These are phyloP conservation scores for Xyliphius kryptos DNA, from an alignment of 2,113 vertebrate species.

Conservation along the genomic window DNA sequence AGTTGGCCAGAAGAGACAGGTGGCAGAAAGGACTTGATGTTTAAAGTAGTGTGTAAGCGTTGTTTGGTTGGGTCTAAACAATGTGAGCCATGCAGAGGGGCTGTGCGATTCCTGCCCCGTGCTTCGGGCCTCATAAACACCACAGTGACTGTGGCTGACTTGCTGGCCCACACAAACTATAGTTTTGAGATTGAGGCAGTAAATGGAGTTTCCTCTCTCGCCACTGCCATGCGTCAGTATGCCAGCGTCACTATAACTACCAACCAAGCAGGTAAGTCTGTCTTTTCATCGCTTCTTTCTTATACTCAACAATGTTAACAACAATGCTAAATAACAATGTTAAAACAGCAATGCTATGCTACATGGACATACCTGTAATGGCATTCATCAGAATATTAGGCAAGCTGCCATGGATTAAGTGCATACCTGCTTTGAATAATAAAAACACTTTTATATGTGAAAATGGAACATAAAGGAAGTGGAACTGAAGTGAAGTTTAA, in stretches of 20 bases:
- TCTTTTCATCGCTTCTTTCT: no score
- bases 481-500: slow-evolving; percentile 56
- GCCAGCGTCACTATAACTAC: slow-evolving; percentile 93
- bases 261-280: slow-evolving; percentile 98
- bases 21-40: slow-evolving; percentile 85
- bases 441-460: no score
- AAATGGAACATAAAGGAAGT: slow-evolving; percentile 52
- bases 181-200: slow-evolving; percentile 91
- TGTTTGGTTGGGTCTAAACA: slow-evolving; percentile 63
- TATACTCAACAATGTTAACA: slow-evolving; percentile 27
- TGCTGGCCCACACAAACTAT: slow-evolving; percentile 96
- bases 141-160: slow-evolving; percentile 85
- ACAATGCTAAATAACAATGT: no score
- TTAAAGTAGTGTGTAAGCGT: slow-evolving; percentile 89
- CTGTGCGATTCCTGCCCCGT: slow-evolving; percentile 84
- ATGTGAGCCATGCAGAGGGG: slow-evolving; percentile 82
- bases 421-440: no score
- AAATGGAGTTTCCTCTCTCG: slow-evolving; percentile 84
- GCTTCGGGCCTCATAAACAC: slow-evolving; percentile 83
- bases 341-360: no score
- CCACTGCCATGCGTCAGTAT: slow-evolving; percentile 73
- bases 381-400: no score
- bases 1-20: slow-evolving; percentile 90
- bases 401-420: no score
- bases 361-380: no score